Base-by-base conservation (phyloP, 2,888 invertebrate genomes). In the Tenthredo amoena region DNA sequence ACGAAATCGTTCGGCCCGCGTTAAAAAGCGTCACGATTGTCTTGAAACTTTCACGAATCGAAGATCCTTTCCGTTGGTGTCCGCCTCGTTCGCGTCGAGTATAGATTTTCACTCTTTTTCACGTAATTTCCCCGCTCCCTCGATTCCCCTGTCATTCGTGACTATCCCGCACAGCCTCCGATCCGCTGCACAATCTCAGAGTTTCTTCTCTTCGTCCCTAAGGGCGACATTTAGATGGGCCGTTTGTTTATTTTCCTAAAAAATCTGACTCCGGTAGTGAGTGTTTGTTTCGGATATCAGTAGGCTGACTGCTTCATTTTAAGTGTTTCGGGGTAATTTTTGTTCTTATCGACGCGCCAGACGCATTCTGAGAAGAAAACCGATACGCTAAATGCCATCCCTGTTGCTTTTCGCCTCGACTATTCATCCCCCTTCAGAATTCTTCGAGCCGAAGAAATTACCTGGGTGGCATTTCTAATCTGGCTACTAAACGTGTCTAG, bases 261-360 rank as follows among this genome's bases (percentile, higher is more conserved):
- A 83, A 83, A 83, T 71, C 65, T 21, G 15, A 68, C 68, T 83
- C 47, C 71, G 68, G 71, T 83, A 71, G 83, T 81, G 37, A 37
- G 83, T 68, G 68, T 86, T 85, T 84, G 76, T 77, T 86, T 71
- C 84, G 50, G 77, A 85, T 81, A 79, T 84, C 68, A 40, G 84
- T 72, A 15, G 77, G 21, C 65, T 84, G 85, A 85, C 83, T 86
- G 81, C 81, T 86, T 85, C 77, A 84, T 85, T 84, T 82, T 85
- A 85, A 86, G 84, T 85, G 86, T 86, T 82, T 84, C 85, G 62
- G 81, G 71, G 82, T 83, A 76, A 85, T 85, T 86, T 85, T 83
- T 65, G 71, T 71, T 50, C 65, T 68, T 83, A 65, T 65, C 65
- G 83, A 34, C 26, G 18, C 47, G 68, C 68, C 62, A 68, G 83